Evolutionary conservation across 2,113 vertebrate species (phyloP), one percentile per base, ranked within the genome.

Genomic region (Sebastes schlegelii): DNA sequence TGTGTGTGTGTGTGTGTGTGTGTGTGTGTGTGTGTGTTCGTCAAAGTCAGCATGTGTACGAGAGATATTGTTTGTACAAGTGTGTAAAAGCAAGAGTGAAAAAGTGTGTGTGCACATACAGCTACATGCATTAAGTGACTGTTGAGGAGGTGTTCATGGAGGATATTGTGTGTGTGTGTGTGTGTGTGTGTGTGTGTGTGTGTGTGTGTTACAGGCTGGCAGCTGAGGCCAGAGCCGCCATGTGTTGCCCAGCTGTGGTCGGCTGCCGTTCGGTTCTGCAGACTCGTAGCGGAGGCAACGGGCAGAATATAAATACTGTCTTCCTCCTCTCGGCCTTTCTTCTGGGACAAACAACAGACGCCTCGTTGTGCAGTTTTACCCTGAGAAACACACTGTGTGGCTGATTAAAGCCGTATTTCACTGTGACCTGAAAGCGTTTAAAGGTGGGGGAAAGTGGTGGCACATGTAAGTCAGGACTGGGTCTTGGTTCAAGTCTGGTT

Each of bases 241-340:
- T 93, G 90, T 94, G 92, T 85, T 83, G 51, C 49, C 93, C 94
- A 94, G 94, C 94, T 94, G 94, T 88, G 90, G 87, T 83, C 49
- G 57, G 82, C 82, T 68, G 74, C 82, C 16, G 68, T 61, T 77
- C 34, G 48, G 42, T 34, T 83, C 42, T 52, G 67, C 67, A 86
- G 86, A 74, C 69, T 80, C 21, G 16, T 1, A 67, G 77, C 55
- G 5, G 6, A 61, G 62, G 34, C 55, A 86, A 52, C 2, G 6
- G 58, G 69, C 49, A 64, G 77, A 91, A 92, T 78, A 81, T 90
- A 90, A 93, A 94, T 83, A 89, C 86, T 1, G 85, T 77, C 76
- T 88, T 88, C 79, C 67, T 34, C 52, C 49, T 84, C 69, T 88
- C 79, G 26, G 82, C 49, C 51, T 84, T 84, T 86, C 80, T 75